These are phyloP conservation scores for Phasianus colchicus DNA, from an alignment of 2,113 vertebrate species.

Conservation along the genomic window DNA sequence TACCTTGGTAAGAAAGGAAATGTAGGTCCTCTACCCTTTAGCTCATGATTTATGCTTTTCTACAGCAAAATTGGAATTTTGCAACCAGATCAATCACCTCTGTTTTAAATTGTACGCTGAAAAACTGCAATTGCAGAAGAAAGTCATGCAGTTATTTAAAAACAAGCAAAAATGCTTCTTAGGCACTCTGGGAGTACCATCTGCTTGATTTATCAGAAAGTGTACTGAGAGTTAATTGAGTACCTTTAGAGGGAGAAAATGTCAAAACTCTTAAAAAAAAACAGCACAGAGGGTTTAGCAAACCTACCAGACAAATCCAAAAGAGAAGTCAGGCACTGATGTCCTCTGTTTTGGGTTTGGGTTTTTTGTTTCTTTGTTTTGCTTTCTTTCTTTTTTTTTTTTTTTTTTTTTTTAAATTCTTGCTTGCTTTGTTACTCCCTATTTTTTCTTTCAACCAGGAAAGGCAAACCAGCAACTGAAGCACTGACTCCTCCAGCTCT, in stretches of 20 bases:
- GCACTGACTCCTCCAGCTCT: neutral
- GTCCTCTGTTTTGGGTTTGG: neutral
- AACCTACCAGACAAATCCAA: neutral
- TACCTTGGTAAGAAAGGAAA: neutral
- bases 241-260: neutral
- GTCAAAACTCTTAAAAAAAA: neutral
- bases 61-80: neutral
- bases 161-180: neutral
- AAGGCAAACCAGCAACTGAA: neutral
- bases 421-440: neutral
- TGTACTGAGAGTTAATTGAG: neutral
- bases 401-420: neutral
- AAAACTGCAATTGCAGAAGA: neutral
- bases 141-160: neutral
- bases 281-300: neutral
- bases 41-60: neutral
- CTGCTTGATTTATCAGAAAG: neutral
- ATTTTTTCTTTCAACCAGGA: neutral
- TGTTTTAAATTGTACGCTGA: neutral
- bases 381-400: neutral
- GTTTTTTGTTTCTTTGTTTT: neutral
- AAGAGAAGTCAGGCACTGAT: neutral
- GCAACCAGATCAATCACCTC: neutral
- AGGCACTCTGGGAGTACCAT: neutral
- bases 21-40: neutral